Base-by-base conservation (phyloP, 2,888 invertebrate species). In the Lochmaea capreae region DNA sequence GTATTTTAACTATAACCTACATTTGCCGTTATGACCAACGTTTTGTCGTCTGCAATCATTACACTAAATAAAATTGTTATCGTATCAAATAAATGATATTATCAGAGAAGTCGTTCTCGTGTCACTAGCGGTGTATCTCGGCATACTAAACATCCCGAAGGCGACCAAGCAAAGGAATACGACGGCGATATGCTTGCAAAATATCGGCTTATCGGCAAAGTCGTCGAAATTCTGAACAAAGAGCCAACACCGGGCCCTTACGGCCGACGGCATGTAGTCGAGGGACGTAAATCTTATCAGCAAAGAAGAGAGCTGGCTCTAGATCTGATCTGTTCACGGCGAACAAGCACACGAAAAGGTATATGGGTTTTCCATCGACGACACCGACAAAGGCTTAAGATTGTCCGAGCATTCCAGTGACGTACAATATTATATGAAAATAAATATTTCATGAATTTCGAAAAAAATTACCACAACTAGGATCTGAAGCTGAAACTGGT, bases 391-490 rank as follows among this genome's bases (percentile, higher is more conserved):
- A 73, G 76, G 74, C 77, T 73, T 75, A 76, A 77, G 76, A 77
- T 74, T 77, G 77, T 77, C 78, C 78, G 73, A 73, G 74, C 74
- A 74, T 22, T 39, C 43, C 72, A 72, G 66, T 54, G 72, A 46
- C 72, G 72, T 65, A 61, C 58, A 18, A 54, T n/a, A n/a, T n/a
- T n/a, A 18, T 54, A n/a, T 54, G 16, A 54, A 8, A 9, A 54
- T 9, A 0, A 5, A 9, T 8, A 16, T 10, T n/a, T n/a, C 8
- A n/a, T 3, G n/a, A 52, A n/a, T 5, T 52, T n/a, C 3, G 16
- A 22, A 22, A 22, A 22, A 22, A 22, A 2, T 2, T 22, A 22
- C 3, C 22, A 22, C 22, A 22, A 22, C 22, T 22, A 22, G 22
- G 22, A 22, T 22, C 22, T 22, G 22, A 22, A 22, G 22, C 22